phyloP scores from a whole-genome alignment of 2,113 vertebrate species.

The Colistium nudipinnis region DNA sequence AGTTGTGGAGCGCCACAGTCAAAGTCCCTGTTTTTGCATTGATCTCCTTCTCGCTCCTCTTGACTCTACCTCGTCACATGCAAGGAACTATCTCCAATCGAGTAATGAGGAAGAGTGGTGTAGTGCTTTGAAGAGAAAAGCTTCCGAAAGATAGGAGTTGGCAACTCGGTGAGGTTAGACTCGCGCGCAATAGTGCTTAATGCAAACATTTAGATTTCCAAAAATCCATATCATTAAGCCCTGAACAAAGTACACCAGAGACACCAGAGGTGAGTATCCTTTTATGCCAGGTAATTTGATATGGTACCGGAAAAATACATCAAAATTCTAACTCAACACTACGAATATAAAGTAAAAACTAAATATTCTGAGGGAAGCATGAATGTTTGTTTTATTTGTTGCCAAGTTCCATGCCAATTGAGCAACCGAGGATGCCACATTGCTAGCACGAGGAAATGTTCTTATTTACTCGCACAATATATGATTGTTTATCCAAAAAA shows the following conservation, averaged over 20 bases:
- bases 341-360: neutral
- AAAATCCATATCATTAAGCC: too few relatives aligned
- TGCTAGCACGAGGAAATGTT: neutral
- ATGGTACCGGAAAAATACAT: neutral
- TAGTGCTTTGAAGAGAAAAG: too few relatives aligned
- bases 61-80: neutral
- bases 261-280: neutral
- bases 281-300: neutral
- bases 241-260: neutral
- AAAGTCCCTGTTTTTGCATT: neutral
- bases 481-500: neutral
- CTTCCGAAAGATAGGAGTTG: too few relatives aligned
- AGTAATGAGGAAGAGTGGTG: too few relatives aligned
- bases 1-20: neutral
- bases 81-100: neutral
- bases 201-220: too few relatives aligned
- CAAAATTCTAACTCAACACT: neutral
- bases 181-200: neutral
- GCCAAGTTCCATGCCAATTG: neutral
- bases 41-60: conserved; percentile 2
- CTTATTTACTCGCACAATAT: neutral
- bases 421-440: neutral
- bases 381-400: too few relatives aligned
- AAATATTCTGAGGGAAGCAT: neutral
- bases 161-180: neutral